Evolutionary conservation across 2,113 vertebrate species (phyloP).

Genomic region (Megaleporinus macrocephalus): DNA sequence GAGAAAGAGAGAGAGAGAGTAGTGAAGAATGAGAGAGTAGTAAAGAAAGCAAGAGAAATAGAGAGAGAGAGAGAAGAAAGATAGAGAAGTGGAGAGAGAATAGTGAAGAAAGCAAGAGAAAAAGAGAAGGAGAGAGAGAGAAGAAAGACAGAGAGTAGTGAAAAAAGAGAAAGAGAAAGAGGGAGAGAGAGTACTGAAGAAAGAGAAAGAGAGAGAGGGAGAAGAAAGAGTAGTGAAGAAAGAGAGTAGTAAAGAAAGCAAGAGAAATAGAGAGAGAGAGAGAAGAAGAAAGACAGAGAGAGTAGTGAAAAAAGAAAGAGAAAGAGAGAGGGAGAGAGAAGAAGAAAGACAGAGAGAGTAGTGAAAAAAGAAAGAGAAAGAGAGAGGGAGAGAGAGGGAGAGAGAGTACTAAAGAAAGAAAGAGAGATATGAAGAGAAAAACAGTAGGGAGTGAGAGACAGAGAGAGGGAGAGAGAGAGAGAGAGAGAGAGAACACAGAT

Average conservation of each 20-base stretch:
- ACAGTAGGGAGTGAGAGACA: conserved; percentile 46
- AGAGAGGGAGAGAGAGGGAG: conserved; percentile 24
- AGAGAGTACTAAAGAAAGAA: conserved; percentile 59
- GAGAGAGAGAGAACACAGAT: conserved; percentile 79
- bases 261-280: conserved; percentile 9
- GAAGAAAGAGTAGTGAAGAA: not conserved
- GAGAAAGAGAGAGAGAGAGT: conserved; percentile 12
- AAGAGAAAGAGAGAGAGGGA: conserved; percentile 9
- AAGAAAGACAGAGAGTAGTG: conserved; percentile 37
- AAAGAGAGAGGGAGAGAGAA: conserved; percentile 24
- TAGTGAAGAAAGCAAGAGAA: too few species aligned
- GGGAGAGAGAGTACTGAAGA: conserved; percentile 56
- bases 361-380: too few species aligned
- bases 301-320: conserved; percentile 45
- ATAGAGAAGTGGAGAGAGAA: too few species aligned
- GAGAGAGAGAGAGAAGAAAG: conserved; percentile 11
- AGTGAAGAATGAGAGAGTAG: not conserved
- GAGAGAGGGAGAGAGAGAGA: conserved; percentile 54
- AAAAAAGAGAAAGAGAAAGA: not conserved
- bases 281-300: not conserved
- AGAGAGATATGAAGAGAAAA: not conserved
- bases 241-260: conserved; percentile 51
- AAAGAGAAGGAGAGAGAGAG: conserved; percentile 40
- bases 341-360: conserved; percentile 42
- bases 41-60: conserved; percentile 44